A percentile compares a stretch with the other conserved stretches of the same genome.
Conservation (phyloP, 53 echinoderm and acorn worm genomes). For the Astropecten irregularis region DNA sequence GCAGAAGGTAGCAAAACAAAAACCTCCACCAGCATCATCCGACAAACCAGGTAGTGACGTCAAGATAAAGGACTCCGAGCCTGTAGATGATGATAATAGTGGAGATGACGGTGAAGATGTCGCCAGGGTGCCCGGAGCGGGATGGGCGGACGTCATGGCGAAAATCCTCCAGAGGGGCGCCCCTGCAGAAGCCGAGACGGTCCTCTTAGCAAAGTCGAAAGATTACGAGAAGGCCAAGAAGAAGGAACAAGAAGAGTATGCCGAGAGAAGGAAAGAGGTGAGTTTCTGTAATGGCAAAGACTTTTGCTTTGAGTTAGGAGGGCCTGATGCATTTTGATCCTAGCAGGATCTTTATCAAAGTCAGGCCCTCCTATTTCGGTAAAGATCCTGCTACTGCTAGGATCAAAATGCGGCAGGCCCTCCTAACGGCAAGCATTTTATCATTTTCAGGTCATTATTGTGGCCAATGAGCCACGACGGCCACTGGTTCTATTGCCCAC, state of each 20-base stretch:
- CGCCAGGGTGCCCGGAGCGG: conserved; percentile 62
- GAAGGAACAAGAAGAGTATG: conserved; percentile 67
- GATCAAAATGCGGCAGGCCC: too few species aligned
- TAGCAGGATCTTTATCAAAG: too few species aligned
- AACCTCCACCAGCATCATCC: background rate
- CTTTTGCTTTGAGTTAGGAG: too few species aligned
- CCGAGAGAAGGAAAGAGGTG: conserved; percentile 74
- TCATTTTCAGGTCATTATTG: too few species aligned
- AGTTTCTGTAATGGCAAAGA: too few species aligned
- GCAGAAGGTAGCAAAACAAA: background rate
- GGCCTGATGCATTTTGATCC: too few species aligned
- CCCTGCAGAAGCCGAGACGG: conserved; percentile 45
- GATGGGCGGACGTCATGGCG: conserved; percentile 98
- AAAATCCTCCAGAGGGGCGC: conserved; percentile 77
- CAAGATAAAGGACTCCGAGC: conserved; percentile 17
- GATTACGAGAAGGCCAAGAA: conserved; percentile 83
- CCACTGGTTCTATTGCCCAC: too few species aligned
- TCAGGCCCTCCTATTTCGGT: too few species aligned
- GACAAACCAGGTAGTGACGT: conserved; percentile 45
- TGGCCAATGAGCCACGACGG: too few species aligned
- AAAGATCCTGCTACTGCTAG: too few species aligned
- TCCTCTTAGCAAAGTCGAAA: conserved; percentile 74
- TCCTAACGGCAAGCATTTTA: too few species aligned
- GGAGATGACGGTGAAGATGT: conserved; percentile 41
- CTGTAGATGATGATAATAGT: background rate